These are phyloP conservation scores for Colostygia pectinataria DNA, from an alignment of 2,888 invertebrate genomes.

Conservation along the genomic window DNA sequence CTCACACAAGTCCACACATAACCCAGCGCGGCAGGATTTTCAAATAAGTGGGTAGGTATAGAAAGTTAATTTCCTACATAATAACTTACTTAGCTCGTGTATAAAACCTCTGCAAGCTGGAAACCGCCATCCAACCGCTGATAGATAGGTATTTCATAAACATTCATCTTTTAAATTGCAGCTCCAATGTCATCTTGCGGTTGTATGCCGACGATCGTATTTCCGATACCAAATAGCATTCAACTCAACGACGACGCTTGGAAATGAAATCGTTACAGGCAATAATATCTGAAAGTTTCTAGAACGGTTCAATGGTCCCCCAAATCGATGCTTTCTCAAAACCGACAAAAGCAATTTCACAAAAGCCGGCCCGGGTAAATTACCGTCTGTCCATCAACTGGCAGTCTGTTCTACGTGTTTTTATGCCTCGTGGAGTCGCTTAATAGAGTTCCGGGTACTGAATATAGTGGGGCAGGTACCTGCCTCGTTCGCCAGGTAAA, in stretches of 20 bases:
- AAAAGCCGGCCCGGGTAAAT: constrained; percentile 54
- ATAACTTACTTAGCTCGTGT: constrained; percentile 13
- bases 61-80: constrained; percentile 10
- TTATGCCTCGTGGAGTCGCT: constrained; percentile 68
- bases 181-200: constrained; percentile 37
- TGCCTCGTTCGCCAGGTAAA: constrained; percentile 59
- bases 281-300: constrained; percentile 23
- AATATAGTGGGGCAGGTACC: constrained; percentile 67
- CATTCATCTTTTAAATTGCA: constrained; percentile 36
- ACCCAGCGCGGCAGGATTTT: too few species aligned
- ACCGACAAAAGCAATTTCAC: constrained; percentile 50
- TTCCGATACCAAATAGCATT: constrained; percentile 27
- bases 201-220: constrained; percentile 32
- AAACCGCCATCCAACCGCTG: constrained; percentile 19
- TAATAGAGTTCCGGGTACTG: constrained; percentile 77
- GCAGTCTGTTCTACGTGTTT: constrained; percentile 58
- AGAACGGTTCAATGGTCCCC: constrained; percentile 27
- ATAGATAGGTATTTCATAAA: constrained; percentile 37
- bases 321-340: constrained; percentile 31
- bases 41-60: too few species aligned
- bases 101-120: constrained; percentile 11
- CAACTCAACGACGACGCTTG: constrained; percentile 13
- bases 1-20: too few species aligned
- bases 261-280: constrained; percentile 14
- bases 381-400: constrained; percentile 59